A percentile compares a stretch with the other conserved stretches of the same genome.
These are phyloP conservation scores for Rutilus rutilus DNA, from an alignment of 2,113 vertebrate species.

Conservation along the genomic window DNA sequence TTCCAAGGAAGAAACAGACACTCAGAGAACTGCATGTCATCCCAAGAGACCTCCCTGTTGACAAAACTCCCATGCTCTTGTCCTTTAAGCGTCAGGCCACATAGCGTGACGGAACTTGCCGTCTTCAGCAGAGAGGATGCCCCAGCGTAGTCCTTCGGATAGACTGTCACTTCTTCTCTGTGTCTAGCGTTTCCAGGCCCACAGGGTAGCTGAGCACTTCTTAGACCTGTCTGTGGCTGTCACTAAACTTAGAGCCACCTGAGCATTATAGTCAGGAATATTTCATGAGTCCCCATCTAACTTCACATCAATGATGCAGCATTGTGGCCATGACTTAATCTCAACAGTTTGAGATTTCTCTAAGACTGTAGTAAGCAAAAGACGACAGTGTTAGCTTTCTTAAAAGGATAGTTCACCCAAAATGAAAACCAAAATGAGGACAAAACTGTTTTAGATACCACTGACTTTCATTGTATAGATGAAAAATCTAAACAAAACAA, in stretches of 20 bases:
- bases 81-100: conserved; percentile 17
- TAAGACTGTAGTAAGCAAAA: not conserved
- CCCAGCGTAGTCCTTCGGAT: conserved; percentile 29
- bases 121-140: conserved; percentile 16
- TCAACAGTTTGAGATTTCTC: conserved; percentile 8
- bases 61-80: conserved; percentile 6
- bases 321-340: conserved; percentile 33
- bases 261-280: conserved; percentile 45
- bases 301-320: conserved; percentile 53
- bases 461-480: not conserved
- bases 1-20: not conserved
- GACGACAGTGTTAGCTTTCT: not conserved
- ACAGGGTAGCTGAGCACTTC: conserved; percentile 23
- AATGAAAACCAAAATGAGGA: not conserved
- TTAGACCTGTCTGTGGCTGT: conserved; percentile 44
- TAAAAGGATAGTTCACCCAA: not conserved
- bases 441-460: not conserved
- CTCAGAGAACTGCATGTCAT: conserved; percentile 19
- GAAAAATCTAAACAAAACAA: not conserved
- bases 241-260: conserved; percentile 41
- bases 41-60: conserved; percentile 4
- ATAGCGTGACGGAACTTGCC: conserved; percentile 34
- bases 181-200: conserved; percentile 15
- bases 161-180: conserved; percentile 51
- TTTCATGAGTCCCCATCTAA: conserved; percentile 49